These are phyloP conservation scores for Helostoma temminkii DNA, from an alignment of 2,797 vertebrate genomes.

Conservation along the genomic window DNA sequence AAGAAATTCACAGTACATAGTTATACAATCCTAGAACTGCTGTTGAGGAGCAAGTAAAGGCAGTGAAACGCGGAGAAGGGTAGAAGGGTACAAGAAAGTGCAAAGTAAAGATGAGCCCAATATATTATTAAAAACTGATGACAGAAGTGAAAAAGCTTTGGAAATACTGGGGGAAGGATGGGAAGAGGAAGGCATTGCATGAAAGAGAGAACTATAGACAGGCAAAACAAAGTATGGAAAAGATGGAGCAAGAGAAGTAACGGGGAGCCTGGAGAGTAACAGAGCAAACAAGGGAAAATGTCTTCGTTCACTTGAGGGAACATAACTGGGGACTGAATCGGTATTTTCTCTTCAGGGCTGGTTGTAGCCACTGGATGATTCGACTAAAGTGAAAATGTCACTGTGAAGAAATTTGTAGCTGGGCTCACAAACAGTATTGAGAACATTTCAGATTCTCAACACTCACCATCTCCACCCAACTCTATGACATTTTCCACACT, in stretches of 20 bases:
- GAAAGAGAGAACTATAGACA: slow-evolving; percentile 6
- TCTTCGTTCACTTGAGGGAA: slow-evolving; percentile 30
- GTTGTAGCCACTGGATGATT: slow-evolving; percentile 27
- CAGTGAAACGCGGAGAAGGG: not conserved
- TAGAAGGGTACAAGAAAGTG: not conserved
- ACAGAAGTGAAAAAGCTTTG: not conserved
- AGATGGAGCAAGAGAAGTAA: not conserved
- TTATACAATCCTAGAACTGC: not conserved
- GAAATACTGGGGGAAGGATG: not conserved
- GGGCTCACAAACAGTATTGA: not conserved
- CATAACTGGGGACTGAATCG: slow-evolving; percentile 18
- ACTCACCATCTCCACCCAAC: not conserved
- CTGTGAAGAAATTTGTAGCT: slow-evolving; percentile 11
- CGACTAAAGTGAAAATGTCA: slow-evolving; percentile 19
- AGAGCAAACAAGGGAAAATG: slow-evolving; percentile 6
- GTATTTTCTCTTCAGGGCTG: slow-evolving; percentile 11
- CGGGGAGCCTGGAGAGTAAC: not conserved
- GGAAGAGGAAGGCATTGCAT: not conserved
- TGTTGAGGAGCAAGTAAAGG: slow-evolving; percentile 6
- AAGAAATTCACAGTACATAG: slow-evolving; percentile 35
- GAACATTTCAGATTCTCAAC: not conserved
- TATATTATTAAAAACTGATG: slow-evolving; percentile 3
- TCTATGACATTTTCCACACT: slow-evolving; percentile 3
- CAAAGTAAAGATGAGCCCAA: not conserved
- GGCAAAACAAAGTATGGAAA: not conserved